Base-by-base conservation (phyloP, 1,140 invertebrate genomes). In the Listronotus bonariensis region DNA sequence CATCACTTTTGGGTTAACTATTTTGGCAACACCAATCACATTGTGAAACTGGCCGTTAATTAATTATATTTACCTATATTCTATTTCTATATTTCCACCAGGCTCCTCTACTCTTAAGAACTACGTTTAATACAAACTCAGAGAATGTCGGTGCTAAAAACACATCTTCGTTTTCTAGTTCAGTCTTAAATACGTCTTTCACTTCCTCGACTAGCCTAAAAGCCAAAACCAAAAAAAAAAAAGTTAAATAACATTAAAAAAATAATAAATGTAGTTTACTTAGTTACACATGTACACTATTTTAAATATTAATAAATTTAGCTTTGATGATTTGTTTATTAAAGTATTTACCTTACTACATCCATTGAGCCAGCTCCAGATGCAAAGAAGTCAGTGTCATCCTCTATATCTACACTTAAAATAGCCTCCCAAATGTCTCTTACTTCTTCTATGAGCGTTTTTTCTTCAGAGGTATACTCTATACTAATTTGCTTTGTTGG, bases 291-390 rank as follows among this genome's bases (percentile, higher is more conserved):
- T n/a, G n/a, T n/a, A n/a, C n/a, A n/a, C n/a, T n/a, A n/a, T n/a
- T n/a, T n/a, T n/a, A n/a, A n/a, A n/a, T n/a, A n/a, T n/a, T n/a
- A n/a, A n/a, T n/a, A n/a, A n/a, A n/a, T n/a, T n/a, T n/a, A n/a
- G n/a, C n/a, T n/a, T n/a, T n/a, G n/a, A n/a, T n/a, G n/a, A n/a
- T n/a, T 26, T 26, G 20, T 26, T 26, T 26, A 3, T 26, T 26
- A 26, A 26, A 26, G 20, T 36, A 53, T 26, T 49, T 79, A 87
- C 83, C 88, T 86, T 0, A 96, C 93, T 8, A 98, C 95, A 78
- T 98, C 96, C 94, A 98, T 98, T 9, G 95, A 97, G 0, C 93
- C 92, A 17, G 92, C 96, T 20, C 96, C 96, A 40, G 85, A 87
- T 10, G 87, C 87, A 78, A 99, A 98, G 78, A 98, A 98, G 77